Base-by-base conservation (phyloP, 1,140 invertebrate species). In the Lucilia cuprina region DNA sequence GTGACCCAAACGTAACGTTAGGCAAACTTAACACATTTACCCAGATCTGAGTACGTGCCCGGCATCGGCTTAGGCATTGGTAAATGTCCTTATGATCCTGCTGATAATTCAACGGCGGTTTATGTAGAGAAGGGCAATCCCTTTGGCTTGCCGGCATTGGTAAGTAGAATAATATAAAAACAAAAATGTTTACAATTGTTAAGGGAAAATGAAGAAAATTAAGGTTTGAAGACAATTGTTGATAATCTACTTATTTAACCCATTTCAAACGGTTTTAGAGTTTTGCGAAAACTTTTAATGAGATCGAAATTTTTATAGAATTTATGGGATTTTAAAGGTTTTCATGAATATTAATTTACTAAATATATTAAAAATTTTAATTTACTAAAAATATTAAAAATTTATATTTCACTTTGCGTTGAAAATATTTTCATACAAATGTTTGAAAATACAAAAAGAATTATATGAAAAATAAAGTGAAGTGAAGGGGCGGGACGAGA, bases 91-190 rank as follows among this genome's bases (percentile, higher is more conserved):
- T 97, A 96, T 91, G 96, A 97, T 93, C 96, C 96, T 0, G 94
- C 95, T 85, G 95, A 97, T 92, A 97, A 97, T 92, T 96, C 95
- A 85, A 97, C 96, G 75, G 96, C 96, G 35, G 94, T 97, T 85
- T 97, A 96, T 95, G 96, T 97, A 88, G 95, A 96, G 88, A 92
- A 93, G 83, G 96, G 96, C 86, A 97, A 97, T 92, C 96, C 96
- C 82, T 96, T 95, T 85, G 94, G 94, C 86, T 92, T 97, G 85
- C 94, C 96, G 74, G 95, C 96, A 13, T 92, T 98, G 50, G 90
- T 91, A 89, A 91, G 90, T 90, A 77, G 9, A 82, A 49, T 5
- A 41, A 35, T 60, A 41, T 41, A 60, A 35, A 25, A 77, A 80
- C 70, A 82, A 17, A 82, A 65, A 21, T 65, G 21, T 35, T 21